Base-by-base conservation (phyloP, 2,888 invertebrate species). In the Enchytraeus crypticus region DNA sequence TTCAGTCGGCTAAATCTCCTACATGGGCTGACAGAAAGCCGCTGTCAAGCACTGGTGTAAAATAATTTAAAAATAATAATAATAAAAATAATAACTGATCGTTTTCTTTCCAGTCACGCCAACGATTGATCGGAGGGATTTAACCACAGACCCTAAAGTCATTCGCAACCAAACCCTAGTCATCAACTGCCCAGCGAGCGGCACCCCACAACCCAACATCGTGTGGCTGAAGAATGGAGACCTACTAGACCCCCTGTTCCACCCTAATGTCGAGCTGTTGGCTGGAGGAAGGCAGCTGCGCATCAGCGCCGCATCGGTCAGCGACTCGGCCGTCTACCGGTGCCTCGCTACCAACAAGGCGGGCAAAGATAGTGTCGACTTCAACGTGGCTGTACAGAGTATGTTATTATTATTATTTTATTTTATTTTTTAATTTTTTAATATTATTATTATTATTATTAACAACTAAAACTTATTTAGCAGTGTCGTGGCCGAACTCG, bases 271-370 rank as follows among this genome's bases (percentile, higher is more conserved):
- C 8, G 38, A 38, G 8, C 11, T 38, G 38, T 8, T 11, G 38
- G 8, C 11, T 8, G 38, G 66, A 1, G 76, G 76, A 0, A 64
- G 73, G 53, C 75, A 75, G 62, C 67, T 77, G 58, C 60, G 63
- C 21, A 69, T 77, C 26, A 66, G 70, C 56, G 64, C 66, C 23
- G 72, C 73, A 0, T 70, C 72, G 62, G 62, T 75, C 5, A 65
- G 69, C 1, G 75, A 77, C 64, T 63, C 69, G 0, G 77, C 71
- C 5, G 60, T 51, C 8, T 82, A 79, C 66, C 72, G 72, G 30
- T 82, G 82, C 69, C 66, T 75, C 29, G 82, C 80, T 3, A 70
- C 66, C 2, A 83, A 81, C 70, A 80, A 81, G 61, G 81, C 80
- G 5, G 82, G 82, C 2, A 68, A 71, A 21, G 78, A 82, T 51